Conservation (phyloP, 2,797 vertebrate species). For the Enteromius paludinosus region DNA sequence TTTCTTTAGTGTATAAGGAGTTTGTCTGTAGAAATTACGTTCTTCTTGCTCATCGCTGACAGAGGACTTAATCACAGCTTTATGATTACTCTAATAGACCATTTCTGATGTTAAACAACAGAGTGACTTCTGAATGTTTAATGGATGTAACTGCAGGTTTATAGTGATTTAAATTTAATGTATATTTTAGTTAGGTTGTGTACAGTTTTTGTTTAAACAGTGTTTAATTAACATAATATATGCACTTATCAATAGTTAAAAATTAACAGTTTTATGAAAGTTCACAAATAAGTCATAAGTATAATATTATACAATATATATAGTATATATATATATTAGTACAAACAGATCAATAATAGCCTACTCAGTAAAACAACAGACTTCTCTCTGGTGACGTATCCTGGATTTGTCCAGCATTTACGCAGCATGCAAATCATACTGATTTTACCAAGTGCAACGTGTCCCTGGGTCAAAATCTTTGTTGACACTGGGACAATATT, state of each 20-base stretch:
- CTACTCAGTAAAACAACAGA: too few relatives aligned
- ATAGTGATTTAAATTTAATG: not conserved
- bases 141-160: not conserved
- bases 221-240: not conserved
- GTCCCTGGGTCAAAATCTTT: too few relatives aligned
- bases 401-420: too few relatives aligned
- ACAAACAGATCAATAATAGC: too few relatives aligned
- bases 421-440: too few relatives aligned
- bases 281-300: too few relatives aligned
- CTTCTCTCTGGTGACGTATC: too few relatives aligned
- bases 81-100: not conserved
- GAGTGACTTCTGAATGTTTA: not conserved
- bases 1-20: not conserved
- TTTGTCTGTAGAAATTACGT: not conserved
- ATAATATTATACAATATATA: too few relatives aligned
- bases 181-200: not conserved
- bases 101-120: not conserved
- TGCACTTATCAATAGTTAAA: not conserved
- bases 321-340: too few relatives aligned
- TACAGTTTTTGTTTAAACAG: not conserved
- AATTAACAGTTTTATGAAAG: not conserved
- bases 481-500: too few relatives aligned
- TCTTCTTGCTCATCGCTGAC: conserved; percentile 9
- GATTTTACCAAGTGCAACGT: too few relatives aligned
- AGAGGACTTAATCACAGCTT: not conserved